A percentile compares a stretch with the other conserved stretches of the same genome.
Conservation (phyloP, 1,140 invertebrate species). For the Aphelenchoides besseyi region DNA sequence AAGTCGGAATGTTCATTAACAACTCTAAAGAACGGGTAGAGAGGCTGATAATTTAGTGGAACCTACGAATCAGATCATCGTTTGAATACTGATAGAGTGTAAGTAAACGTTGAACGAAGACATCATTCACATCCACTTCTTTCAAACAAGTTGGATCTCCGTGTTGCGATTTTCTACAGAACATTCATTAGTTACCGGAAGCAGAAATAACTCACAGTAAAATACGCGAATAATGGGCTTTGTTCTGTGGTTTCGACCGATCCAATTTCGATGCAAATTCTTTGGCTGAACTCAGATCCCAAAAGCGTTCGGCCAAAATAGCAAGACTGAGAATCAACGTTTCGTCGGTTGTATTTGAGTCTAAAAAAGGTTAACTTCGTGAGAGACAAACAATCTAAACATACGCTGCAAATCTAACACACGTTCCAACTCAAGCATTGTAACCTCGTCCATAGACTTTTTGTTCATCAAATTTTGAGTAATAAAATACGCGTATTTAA, state of each 20-base stretch:
- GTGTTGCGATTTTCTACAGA: conserved; percentile 12
- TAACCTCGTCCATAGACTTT: conserved; percentile 34
- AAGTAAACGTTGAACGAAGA: neutral
- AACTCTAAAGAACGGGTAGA: conserved; percentile 20
- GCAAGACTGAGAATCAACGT: conserved; percentile 39
- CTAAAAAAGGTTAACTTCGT: too few species aligned
- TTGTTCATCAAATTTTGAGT: conserved; percentile 25
- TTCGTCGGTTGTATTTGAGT: conserved; percentile 28
- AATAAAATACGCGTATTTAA: conserved; percentile 37
- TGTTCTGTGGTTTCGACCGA: conserved; percentile 12
- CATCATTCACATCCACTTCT: neutral
- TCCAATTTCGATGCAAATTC: conserved; percentile 16
- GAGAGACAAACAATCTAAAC: neutral
- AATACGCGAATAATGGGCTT: conserved; percentile 23
- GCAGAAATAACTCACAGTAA: conserved; percentile 35
- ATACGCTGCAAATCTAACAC: conserved; percentile 38
- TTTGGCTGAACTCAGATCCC: conserved; percentile 40
- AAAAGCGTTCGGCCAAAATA: conserved; percentile 39
- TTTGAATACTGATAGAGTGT: conserved; percentile 21
- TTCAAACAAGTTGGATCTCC: conserved; percentile 10
- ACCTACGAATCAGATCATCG: conserved; percentile 28
- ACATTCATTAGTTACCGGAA: neutral
- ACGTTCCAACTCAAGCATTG: conserved; percentile 43
- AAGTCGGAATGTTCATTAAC: neutral
- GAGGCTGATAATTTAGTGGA: neutral